These are phyloP conservation scores for Uloborus plumipes DNA, from an alignment of 2,888 invertebrate species.

Conservation along the genomic window DNA sequence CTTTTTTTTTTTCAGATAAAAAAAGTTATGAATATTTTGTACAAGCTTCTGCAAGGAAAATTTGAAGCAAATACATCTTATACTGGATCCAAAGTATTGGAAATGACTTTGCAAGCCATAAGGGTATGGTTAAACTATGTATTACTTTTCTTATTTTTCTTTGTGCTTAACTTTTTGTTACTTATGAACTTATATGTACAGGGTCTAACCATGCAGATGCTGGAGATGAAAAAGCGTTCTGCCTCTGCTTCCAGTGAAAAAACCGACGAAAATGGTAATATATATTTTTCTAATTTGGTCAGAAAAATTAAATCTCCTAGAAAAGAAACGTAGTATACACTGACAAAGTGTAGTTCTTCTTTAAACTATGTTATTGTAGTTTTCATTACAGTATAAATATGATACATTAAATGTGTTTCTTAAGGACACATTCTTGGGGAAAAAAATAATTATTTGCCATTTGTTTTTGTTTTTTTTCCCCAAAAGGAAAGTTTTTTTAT, in stretches of 20 bases:
- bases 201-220: slow-evolving; percentile 49
- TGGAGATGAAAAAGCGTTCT: slow-evolving; percentile 27
- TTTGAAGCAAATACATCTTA: slow-evolving; percentile 41
- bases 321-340: neutral
- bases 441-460: no score
- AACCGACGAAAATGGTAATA: slow-evolving; percentile 32
- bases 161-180: neutral
- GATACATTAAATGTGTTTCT: no score
- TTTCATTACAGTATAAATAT: neutral
- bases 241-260: slow-evolving; percentile 19
- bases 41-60: slow-evolving; percentile 44
- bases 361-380: neutral
- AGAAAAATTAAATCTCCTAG: neutral
- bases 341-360: no score
- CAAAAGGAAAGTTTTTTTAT: no score
- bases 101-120: slow-evolving; percentile 38
- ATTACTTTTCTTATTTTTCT: slow-evolving; percentile 2
- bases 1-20: slow-evolving; percentile 30
- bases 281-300: no score
- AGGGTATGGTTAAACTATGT: slow-evolving; percentile 4
- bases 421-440: no score
- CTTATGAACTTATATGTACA: slow-evolving; percentile 6
- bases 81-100: slow-evolving; percentile 41
- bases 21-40: slow-evolving; percentile 52
- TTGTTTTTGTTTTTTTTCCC: no score